These are phyloP conservation scores for Forbesichthys agassizii DNA, from an alignment of 2,113 vertebrate genomes.

Conservation along the genomic window DNA sequence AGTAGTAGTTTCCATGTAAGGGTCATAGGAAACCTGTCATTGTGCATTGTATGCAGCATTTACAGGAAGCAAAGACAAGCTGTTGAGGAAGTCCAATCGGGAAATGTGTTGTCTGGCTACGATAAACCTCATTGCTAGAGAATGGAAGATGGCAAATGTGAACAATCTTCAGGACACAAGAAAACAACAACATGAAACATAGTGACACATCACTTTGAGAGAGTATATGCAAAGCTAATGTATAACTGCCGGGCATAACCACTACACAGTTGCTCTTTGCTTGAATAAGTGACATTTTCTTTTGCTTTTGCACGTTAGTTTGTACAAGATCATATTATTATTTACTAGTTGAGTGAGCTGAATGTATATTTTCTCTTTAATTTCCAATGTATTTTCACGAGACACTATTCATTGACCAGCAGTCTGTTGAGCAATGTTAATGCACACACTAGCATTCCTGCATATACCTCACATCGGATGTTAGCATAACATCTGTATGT, in stretches of 20 bases:
- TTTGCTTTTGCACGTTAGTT: neutral
- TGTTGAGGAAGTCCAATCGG: conserved; percentile 37
- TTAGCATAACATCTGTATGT: conserved; percentile 26
- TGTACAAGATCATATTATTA: neutral
- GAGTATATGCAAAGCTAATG: conserved; percentile 39
- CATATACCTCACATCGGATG: conserved; percentile 61
- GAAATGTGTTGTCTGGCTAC: conserved; percentile 34
- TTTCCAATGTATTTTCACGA: no score
- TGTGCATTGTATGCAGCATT: neutral
- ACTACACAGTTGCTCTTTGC: conserved; percentile 21
- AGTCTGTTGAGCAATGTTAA: conserved; percentile 34
- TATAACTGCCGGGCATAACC: conserved; percentile 32
- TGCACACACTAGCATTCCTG: conserved; percentile 37
- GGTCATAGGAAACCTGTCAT: conserved; percentile 21
- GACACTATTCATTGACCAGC: neutral
- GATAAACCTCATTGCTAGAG: conserved; percentile 35
- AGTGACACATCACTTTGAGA: conserved; percentile 58
- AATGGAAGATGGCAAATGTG: conserved; percentile 43
- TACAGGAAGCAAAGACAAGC: conserved; percentile 1
- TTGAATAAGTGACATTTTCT: neutral
- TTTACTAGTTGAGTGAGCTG: neutral
- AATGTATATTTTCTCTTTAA: no score
- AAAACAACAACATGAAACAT: conserved; percentile 28
- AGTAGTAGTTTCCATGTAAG: conserved; percentile 19
- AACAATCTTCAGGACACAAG: conserved; percentile 27